A percentile compares a stretch with the other conserved stretches of the same genome.
These are phyloP conservation scores for Drosophila micromelanica DNA, from an alignment of 1,140 invertebrate species.

Conservation along the genomic window DNA sequence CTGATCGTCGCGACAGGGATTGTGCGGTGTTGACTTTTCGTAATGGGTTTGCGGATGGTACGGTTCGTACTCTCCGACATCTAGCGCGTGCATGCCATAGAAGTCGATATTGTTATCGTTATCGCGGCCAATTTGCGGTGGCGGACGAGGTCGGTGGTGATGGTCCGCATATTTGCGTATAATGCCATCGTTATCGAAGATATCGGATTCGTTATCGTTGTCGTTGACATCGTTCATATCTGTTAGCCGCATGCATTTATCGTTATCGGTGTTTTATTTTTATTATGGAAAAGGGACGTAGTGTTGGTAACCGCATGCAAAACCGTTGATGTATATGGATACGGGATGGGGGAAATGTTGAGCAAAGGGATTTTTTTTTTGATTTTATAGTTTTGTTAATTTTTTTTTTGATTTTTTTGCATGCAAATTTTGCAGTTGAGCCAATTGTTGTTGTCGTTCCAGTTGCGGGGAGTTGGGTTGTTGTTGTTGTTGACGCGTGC, in stretches of 20 bases:
- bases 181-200: slow-evolving; percentile 57
- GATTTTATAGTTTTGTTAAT: slow-evolving; percentile 10
- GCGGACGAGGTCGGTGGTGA: slow-evolving; percentile 2
- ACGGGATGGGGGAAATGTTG: neutral
- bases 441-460: slow-evolving; percentile 45
- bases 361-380: slow-evolving; percentile 7
- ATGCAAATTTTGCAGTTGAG: slow-evolving; percentile 63
- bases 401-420: slow-evolving; percentile 38
- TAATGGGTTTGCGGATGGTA: slow-evolving; percentile 50
- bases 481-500: slow-evolving; percentile 59
- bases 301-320: slow-evolving; percentile 4
- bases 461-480: slow-evolving; percentile 14
- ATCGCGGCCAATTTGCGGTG: slow-evolving; percentile 8
- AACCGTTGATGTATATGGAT: slow-evolving; percentile 3
- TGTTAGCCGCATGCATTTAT: slow-evolving; percentile 31
- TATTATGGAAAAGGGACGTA: neutral
- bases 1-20: slow-evolving; percentile 76
- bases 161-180: slow-evolving; percentile 59
- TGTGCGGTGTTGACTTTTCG: slow-evolving; percentile 48
- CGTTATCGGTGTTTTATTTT: slow-evolving; percentile 11
- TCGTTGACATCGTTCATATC: slow-evolving; percentile 28
- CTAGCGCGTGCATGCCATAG: slow-evolving; percentile 39
- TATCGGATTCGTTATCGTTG: slow-evolving; percentile 26
- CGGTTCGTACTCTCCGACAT: slow-evolving; percentile 52
- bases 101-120: slow-evolving; percentile 21